Evolutionary conservation across 2,888 invertebrate genomes (phyloP).

Genomic region (Caenorhabditis sinica): DNA sequence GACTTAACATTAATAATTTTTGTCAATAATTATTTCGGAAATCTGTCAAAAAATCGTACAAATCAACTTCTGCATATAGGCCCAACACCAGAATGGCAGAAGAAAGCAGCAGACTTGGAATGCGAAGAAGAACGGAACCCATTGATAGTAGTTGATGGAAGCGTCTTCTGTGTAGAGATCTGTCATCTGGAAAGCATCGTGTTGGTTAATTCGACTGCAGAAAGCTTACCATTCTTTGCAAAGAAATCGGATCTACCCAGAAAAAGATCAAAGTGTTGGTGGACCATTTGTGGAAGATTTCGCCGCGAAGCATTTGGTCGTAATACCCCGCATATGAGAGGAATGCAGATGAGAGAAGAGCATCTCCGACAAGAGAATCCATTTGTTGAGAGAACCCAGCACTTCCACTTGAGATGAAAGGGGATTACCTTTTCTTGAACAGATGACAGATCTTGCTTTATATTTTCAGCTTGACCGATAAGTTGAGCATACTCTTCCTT

Average conservation of each 20-base stretch:
- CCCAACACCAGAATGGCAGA: slow-evolving; percentile 65
- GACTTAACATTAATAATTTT: too few relatives aligned
- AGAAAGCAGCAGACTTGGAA: slow-evolving; percentile 66
- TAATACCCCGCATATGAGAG: slow-evolving; percentile 95
- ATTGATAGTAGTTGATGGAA: slow-evolving; percentile 63
- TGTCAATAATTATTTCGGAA: too few relatives aligned
- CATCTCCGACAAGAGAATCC: slow-evolving; percentile 91
- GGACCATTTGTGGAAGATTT: slow-evolving; percentile 96
- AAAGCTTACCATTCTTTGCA: slow-evolving; percentile 52
- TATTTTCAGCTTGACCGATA: slow-evolving; percentile 98
- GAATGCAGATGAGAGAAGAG: slow-evolving; percentile 92
- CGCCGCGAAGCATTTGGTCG: slow-evolving; percentile 90
- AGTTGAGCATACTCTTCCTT: slow-evolving; percentile 99
- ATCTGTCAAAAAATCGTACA: too few relatives aligned
- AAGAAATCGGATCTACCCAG: slow-evolving; percentile 69
- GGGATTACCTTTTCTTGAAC: slow-evolving; percentile 97
- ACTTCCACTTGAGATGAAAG: slow-evolving; percentile 93
- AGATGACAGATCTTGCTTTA: slow-evolving; percentile 96
- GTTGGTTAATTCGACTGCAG: background rate
- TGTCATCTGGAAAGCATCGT: slow-evolving; percentile 35
- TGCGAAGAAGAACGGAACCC: slow-evolving; percentile 69
- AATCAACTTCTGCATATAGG: slow-evolving; percentile 60
- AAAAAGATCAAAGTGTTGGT: slow-evolving; percentile 89
- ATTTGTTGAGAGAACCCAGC: slow-evolving; percentile 99
- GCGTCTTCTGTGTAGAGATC: slow-evolving; percentile 39